These are phyloP conservation scores for Agrotis puta DNA, from an alignment of 2,888 invertebrate species.

Conservation along the genomic window DNA sequence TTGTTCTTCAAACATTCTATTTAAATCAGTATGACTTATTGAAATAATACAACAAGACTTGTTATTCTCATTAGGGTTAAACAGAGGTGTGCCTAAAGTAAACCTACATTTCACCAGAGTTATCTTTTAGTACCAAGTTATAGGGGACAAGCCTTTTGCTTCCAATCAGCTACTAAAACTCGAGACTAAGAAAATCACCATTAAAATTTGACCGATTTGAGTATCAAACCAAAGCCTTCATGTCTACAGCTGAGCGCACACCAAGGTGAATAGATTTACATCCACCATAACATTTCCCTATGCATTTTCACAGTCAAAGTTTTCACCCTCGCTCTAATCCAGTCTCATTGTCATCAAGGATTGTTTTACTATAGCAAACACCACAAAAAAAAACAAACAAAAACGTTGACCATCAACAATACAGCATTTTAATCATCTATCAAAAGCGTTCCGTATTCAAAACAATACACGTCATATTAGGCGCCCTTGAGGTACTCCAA, in stretches of 20 bases:
- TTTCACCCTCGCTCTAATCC: constrained; percentile 10
- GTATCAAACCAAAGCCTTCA: not conserved
- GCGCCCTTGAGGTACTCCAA: constrained; percentile 56
- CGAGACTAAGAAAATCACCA: not conserved
- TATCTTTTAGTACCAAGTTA: not conserved
- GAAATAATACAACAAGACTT: not conserved
- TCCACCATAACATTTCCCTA: not conserved
- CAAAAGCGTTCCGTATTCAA: constrained; percentile 21
- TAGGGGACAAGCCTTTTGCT: not conserved
- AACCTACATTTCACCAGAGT: too few relatives aligned
- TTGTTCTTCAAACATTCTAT: not conserved
- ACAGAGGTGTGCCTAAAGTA: too few relatives aligned
- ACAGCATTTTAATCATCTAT: constrained; percentile 53
- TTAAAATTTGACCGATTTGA: not conserved
- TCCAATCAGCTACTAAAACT: not conserved
- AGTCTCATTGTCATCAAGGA: constrained; percentile 14
- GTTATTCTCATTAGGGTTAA: not conserved
- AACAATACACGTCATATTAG: constrained; percentile 62
- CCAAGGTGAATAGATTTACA: not conserved
- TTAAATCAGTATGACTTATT: too few relatives aligned
- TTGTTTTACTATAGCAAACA: not conserved
- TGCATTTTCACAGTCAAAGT: constrained; percentile 20
- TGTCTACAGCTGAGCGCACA: not conserved
- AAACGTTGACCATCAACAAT: constrained; percentile 34
- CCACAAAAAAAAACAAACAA: constrained; percentile 10